Conservation (phyloP, 2,113 vertebrate genomes). For the Probosciger aterrimus region DNA sequence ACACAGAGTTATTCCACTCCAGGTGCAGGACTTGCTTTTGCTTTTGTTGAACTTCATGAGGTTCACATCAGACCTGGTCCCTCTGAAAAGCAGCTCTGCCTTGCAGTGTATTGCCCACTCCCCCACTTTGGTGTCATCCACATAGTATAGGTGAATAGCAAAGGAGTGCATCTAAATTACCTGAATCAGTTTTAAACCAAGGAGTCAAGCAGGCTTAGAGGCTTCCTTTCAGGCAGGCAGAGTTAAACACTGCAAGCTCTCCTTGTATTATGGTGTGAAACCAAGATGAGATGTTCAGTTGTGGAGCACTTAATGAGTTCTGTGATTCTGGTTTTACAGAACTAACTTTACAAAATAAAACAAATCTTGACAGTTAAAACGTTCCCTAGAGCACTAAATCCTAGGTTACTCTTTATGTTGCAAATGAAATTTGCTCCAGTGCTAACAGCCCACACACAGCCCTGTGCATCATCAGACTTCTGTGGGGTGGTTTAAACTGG, state of each 20-base stretch:
- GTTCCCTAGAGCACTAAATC: not conserved
- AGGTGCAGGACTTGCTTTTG: not conserved
- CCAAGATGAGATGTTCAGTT: not conserved
- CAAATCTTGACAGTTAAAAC: not conserved
- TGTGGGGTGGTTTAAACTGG: not conserved
- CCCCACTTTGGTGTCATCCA: not conserved
- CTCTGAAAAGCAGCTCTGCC: not conserved
- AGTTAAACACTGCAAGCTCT: not conserved
- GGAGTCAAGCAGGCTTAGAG: not conserved
- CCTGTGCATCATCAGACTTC: not conserved
- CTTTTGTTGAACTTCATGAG: not conserved
- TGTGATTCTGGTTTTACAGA: not conserved
- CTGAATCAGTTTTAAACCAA: not conserved
- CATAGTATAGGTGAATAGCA: not conserved
- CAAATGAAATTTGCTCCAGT: not conserved
- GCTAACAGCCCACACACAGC: not conserved
- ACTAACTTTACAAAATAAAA: not conserved
- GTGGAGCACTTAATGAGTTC: not conserved
- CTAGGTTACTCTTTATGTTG: not conserved
- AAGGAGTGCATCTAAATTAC: not conserved
- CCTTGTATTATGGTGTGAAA: not conserved
- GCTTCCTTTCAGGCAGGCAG: not conserved
- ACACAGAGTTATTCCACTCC: fast-evolving
- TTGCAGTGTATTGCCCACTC: not conserved
- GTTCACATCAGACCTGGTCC: not conserved